Base-by-base conservation (phyloP, 2,113 vertebrate species). In the Melanerpes aurifrons region DNA sequence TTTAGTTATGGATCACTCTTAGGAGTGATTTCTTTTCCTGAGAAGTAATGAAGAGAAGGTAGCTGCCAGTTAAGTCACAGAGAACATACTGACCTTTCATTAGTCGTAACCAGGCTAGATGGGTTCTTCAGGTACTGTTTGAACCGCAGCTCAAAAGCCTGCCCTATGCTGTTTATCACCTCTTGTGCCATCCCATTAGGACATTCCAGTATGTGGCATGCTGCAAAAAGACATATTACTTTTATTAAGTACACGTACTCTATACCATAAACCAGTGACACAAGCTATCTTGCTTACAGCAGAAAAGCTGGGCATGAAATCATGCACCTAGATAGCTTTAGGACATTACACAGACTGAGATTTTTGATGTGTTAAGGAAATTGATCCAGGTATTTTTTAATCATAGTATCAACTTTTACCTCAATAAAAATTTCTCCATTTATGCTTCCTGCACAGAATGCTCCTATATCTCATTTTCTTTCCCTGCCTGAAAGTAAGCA, bases 181-280 rank as follows among this genome's bases (percentile, higher is more conserved):
- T 98, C 98, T 67, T 97, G 95, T 6, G 99, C 98, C 66, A 97
- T 96, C 85, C 98, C 98, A 7, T 80, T 97, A 47, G 97, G 97
- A 89, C 99, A 99, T 94, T 99, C 98, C 97, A 99, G 78, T 92
- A 99, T 99, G 92, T 99, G 98, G 93, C 99, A 99, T 3, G 98
- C 99, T 99, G 93, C 57, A 94, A 97, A 92, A 64, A 92, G 83
- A 83, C 40, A 89, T 63, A 48, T 86, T 54, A 29, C 18, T 80
- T 84, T 69, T 84, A 73, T 47, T 58, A 79, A 71, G 32, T 37
- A 83, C 92, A 94, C 9, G 22, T 5, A 70, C 29, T 83, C 71
- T 72, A 62, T 62, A 79, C 15, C 18, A 92, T 43, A 76, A 94
- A 63, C 47, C 3, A 61, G 35, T 67, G 12, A 82, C 21, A 76